Percentiles rank a stretch among this genome's conserved stretches.
These are phyloP conservation scores for Pristionchus pacificus DNA, from an alignment of 1,140 invertebrate species.

Conservation along the genomic window DNA sequence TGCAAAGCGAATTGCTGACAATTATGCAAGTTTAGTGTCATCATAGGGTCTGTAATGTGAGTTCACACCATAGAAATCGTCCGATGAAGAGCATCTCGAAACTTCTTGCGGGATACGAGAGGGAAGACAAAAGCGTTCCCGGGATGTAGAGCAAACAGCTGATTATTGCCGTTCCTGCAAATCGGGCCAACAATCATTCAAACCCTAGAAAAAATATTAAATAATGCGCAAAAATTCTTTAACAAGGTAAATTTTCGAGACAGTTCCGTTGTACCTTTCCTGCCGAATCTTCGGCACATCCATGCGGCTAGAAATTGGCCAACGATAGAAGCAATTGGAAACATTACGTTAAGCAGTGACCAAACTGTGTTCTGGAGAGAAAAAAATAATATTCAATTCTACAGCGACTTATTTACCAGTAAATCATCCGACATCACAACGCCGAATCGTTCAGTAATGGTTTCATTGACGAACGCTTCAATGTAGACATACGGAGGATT, in stretches of 20 bases:
- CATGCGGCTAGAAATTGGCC: slow-evolving; percentile 39
- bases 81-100: slow-evolving; percentile 39
- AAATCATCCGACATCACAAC: slow-evolving; percentile 23
- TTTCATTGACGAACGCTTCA: slow-evolving; percentile 34
- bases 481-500: slow-evolving; percentile 39
- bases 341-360: slow-evolving; percentile 36
- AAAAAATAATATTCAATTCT: no score
- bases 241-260: background rate
- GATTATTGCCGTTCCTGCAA: background rate
- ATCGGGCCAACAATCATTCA: no score
- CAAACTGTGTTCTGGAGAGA: slow-evolving; percentile 33
- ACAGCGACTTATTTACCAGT: no score
- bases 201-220: no score
- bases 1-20: no score
- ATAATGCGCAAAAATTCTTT: background rate
- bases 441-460: slow-evolving; percentile 32
- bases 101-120: slow-evolving; percentile 15
- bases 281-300: slow-evolving; percentile 35
- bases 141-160: slow-evolving; percentile 17
- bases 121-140: slow-evolving; percentile 26
- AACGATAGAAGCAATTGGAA: slow-evolving; percentile 37
- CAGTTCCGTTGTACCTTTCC: slow-evolving; percentile 25
- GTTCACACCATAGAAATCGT: slow-evolving; percentile 34
- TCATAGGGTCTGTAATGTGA: no score
- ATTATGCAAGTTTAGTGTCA: no score